phyloP scores from a whole-genome alignment of 2,797 vertebrate genomes.

The Dryobates pubescens region DNA sequence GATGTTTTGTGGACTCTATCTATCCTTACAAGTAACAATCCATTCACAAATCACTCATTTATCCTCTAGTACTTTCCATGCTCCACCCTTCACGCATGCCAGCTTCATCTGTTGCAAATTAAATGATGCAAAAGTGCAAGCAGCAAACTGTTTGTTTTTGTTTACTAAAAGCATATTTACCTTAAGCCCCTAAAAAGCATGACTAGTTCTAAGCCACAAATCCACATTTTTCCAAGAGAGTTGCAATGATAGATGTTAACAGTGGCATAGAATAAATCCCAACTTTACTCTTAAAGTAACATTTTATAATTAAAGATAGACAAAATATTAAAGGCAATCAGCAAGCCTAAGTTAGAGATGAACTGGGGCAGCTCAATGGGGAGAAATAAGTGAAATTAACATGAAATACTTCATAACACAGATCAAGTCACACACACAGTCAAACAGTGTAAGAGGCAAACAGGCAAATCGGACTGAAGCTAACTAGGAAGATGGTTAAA shows the following conservation, averaged over 20 bases:
- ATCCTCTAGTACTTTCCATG: conserved; percentile 35
- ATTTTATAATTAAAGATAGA: not conserved
- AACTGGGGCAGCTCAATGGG: not conserved
- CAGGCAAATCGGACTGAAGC: not conserved
- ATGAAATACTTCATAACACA: not conserved
- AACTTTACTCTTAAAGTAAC: not conserved
- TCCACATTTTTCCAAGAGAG: not conserved
- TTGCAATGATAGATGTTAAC: not conserved
- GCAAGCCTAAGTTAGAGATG: not conserved
- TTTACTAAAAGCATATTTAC: conserved; percentile 42
- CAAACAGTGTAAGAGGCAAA: not conserved
- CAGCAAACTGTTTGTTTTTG: conserved; percentile 31
- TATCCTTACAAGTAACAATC: conserved; percentile 54
- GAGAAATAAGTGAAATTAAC: not conserved
- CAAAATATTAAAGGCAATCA: not conserved
- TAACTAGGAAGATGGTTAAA: not conserved
- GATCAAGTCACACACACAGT: not conserved
- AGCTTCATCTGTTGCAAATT: conserved; percentile 60
- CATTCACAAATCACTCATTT: conserved; percentile 49
- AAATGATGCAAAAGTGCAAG: conserved; percentile 37
- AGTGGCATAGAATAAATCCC: not conserved
- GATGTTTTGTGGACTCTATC: conserved; percentile 46
- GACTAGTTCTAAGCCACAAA: conserved; percentile 25
- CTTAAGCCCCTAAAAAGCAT: conserved; percentile 33
- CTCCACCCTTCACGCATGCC: conserved; percentile 8